phyloP scores from a whole-genome alignment of 2,888 invertebrate genomes.

The Sinhomidia bicolor region DNA sequence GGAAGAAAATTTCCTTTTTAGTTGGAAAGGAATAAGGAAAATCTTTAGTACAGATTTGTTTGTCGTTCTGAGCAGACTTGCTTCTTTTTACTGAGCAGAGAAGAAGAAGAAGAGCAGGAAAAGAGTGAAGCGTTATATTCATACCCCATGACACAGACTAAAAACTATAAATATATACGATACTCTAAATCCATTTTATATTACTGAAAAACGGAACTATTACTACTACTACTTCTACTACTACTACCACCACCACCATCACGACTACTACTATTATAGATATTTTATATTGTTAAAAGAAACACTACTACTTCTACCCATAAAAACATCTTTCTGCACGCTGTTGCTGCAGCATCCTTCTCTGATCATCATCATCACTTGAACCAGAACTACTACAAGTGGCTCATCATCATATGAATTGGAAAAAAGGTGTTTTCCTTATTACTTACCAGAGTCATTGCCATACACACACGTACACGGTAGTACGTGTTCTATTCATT shows the following conservation, averaged over 20 bases:
- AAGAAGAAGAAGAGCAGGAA: neutral
- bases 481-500: constrained; percentile 40
- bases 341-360: no score
- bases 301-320: no score
- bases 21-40: constrained; percentile 8
- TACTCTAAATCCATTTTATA: neutral
- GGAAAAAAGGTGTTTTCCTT: constrained; percentile 50
- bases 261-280: no score
- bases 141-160: neutral
- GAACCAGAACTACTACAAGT: constrained; percentile 37
- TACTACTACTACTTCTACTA: neutral
- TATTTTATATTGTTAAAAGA: neutral
- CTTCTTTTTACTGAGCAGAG: neutral
- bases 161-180: neutral
- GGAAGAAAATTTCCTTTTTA: constrained; percentile 46
- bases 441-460: constrained; percentile 35
- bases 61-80: constrained; percentile 54
- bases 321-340: no score
- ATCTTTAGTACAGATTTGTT: constrained; percentile 58
- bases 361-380: constrained; percentile 12
- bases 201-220: constrained; percentile 22
- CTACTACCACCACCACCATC: neutral
- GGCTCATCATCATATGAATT: constrained; percentile 55
- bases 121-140: neutral
- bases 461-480: constrained; percentile 30